These are phyloP conservation scores for Mastigias papua DNA, from an alignment of 30 jellyfish, hydroid and myxozoan genomes.

Conservation along the genomic window DNA sequence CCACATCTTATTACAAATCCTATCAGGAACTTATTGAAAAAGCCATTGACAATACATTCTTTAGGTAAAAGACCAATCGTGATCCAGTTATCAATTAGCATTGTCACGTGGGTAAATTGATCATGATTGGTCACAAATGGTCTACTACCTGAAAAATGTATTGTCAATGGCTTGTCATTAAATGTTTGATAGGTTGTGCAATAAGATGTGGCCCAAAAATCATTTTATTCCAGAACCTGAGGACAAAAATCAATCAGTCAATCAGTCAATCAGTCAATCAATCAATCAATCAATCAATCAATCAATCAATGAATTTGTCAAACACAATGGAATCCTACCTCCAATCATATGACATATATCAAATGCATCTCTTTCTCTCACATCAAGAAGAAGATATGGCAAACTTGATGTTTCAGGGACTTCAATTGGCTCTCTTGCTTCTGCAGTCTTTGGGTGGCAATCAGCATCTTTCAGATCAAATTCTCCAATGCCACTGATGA, in stretches of 20 bases:
- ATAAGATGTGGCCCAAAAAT: too few species aligned
- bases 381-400: slow-evolving; percentile 93
- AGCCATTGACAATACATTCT: too few species aligned
- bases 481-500: slow-evolving; percentile 95
- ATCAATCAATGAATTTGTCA: background rate
- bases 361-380: slow-evolving; percentile 93
- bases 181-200: too few species aligned
- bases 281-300: slow-evolving; percentile 10
- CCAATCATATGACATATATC: slow-evolving; percentile 97
- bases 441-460: slow-evolving; percentile 16
- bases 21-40: too few species aligned
- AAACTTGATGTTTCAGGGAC: slow-evolving; percentile 92
- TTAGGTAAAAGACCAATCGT: too few species aligned
- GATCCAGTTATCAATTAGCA: too few species aligned
- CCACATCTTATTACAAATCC: too few species aligned
- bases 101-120: too few species aligned
- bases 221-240: slow-evolving; percentile 62
- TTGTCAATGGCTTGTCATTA: too few species aligned
- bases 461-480: slow-evolving; percentile 76
- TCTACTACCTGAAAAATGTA: too few species aligned
- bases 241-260: slow-evolving; percentile 51
- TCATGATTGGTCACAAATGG: too few species aligned
- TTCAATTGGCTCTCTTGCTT: slow-evolving; percentile 24
- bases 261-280: background rate
- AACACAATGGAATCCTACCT: slow-evolving; percentile 45